A percentile compares a stretch with the other conserved stretches of the same genome.
Evolutionary conservation across 92 coral and sea anemone genomes (phyloP).

Genomic region (Zoanthus sociatus): DNA sequence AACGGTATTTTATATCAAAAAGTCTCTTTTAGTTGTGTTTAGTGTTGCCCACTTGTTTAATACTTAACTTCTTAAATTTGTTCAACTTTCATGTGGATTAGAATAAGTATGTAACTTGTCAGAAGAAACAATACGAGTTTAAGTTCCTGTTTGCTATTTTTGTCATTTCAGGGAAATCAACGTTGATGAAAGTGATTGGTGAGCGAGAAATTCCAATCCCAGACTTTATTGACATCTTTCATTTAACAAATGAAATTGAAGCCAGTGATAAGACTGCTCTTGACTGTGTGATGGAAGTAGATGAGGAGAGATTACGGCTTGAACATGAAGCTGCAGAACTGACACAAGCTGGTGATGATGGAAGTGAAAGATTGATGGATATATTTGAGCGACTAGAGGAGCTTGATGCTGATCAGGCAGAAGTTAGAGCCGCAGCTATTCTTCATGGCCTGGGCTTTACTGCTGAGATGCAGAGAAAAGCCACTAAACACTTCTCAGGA

Average conservation of each 20-base stretch:
- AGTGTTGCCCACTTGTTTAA: no score
- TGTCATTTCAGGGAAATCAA: conserved; percentile 83
- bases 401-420: conserved; percentile 94
- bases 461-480: conserved; percentile 83
- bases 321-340: conserved; percentile 92
- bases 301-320: conserved; percentile 88
- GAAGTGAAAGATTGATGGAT: conserved; percentile 91
- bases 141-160: no score
- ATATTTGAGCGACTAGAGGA: conserved; percentile 96
- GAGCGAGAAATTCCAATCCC: conserved; percentile 94
- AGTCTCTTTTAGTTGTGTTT: no score
- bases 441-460: conserved; percentile 98
- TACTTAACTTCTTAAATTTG: no score
- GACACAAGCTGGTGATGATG: conserved; percentile 92
- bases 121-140: no score
- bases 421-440: conserved; percentile 87
- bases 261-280: conserved; percentile 95
- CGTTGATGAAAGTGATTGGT: conserved; percentile 90
- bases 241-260: conserved; percentile 89
- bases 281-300: conserved; percentile 95
- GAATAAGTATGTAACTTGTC: no score
- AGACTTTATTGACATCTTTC: conserved; percentile 91
- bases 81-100: no score
- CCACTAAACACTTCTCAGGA: conserved; percentile 96
- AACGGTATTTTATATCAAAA: no score